phyloP scores from a whole-genome alignment of 1,140 invertebrate genomes.

The Drosophila trapezifrons region DNA sequence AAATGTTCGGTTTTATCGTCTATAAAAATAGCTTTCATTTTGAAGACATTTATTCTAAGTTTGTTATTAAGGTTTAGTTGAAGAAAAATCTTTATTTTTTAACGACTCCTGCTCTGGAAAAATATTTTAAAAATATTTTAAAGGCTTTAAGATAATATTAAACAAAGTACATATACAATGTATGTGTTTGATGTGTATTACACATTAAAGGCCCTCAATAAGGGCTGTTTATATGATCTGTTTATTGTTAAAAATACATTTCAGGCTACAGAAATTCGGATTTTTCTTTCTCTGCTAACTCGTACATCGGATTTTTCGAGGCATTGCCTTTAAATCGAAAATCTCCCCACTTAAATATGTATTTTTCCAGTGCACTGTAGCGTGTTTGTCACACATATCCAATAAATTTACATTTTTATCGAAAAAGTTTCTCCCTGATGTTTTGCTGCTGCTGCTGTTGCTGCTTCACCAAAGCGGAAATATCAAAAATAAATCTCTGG shows the following conservation, averaged over 20 bases:
- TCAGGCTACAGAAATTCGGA: background rate
- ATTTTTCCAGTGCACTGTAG: constrained; percentile 33
- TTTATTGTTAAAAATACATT: background rate
- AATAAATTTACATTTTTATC: constrained; percentile 83
- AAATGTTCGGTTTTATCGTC: no score
- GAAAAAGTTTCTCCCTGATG: constrained; percentile 73
- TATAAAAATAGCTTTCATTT: no score
- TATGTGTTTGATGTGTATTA: no score
- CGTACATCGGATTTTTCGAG: background rate
- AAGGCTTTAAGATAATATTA: background rate
- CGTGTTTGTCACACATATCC: constrained; percentile 79
- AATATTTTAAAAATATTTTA: background rate
- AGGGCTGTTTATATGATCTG: no score
- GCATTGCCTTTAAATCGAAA: background rate
- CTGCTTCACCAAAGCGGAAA: constrained; percentile 74
- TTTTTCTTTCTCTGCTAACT: background rate
- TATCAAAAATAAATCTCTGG: constrained; percentile 82
- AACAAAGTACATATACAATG: background rate
- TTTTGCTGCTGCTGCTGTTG: constrained; percentile 44
- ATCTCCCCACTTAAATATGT: constrained; percentile 4
- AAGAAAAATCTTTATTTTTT: background rate
- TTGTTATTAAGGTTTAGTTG: background rate
- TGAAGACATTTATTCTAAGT: no score
- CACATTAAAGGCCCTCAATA: no score
- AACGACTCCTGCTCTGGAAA: background rate